phyloP scores from a whole-genome alignment of 2,113 vertebrate species.

The Megaceryle maxima region DNA sequence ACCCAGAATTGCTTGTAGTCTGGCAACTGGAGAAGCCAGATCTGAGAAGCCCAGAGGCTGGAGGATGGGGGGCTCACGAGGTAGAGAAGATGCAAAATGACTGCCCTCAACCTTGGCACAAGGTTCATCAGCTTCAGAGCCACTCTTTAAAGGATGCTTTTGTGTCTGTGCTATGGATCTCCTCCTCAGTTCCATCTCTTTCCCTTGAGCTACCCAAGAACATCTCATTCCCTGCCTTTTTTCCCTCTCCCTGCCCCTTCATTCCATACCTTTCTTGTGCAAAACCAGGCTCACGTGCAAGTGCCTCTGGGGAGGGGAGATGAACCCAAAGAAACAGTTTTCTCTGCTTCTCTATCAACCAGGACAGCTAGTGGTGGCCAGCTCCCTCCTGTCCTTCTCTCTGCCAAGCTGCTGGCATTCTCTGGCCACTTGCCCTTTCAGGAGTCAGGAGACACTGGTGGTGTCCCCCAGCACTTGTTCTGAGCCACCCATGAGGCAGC shows the following conservation, averaged over 20 bases:
- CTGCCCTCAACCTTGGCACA: background rate
- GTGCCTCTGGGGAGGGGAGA: no score
- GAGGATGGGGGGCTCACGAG: background rate
- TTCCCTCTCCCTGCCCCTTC: rapidly evolving
- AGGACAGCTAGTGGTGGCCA: background rate
- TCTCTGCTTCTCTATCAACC: background rate
- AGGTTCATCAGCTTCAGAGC: background rate
- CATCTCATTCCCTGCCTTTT: background rate
- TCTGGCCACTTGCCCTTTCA: background rate
- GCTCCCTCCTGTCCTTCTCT: background rate
- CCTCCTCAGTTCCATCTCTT: background rate
- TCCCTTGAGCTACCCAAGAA: background rate
- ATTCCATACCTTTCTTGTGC: background rate
- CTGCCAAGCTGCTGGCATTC: background rate
- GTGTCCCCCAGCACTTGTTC: background rate
- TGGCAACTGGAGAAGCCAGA: background rate
- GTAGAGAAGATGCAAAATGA: background rate
- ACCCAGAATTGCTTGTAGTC: background rate
- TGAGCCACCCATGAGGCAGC: background rate
- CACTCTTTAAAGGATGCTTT: rapidly evolving
- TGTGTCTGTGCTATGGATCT: background rate
- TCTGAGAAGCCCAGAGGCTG: rapidly evolving
- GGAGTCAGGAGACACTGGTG: background rate
- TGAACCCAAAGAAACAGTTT: background rate
- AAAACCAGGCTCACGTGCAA: background rate